phyloP scores from a whole-genome alignment of 2,113 vertebrate species.

The Apteryx owenii region DNA sequence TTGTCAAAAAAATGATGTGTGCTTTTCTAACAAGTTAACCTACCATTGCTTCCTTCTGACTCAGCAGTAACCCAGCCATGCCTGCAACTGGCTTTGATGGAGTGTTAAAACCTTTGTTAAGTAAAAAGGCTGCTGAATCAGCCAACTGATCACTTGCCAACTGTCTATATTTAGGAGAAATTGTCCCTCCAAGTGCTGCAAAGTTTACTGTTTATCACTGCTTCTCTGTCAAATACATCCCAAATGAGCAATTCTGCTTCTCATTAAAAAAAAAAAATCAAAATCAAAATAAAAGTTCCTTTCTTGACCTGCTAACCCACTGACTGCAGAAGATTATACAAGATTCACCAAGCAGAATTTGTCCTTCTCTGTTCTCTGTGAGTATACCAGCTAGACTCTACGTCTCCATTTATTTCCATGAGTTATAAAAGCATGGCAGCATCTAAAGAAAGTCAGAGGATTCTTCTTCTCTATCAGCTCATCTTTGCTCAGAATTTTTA shows the following conservation, averaged over 20 bases:
- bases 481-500: neutral
- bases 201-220: neutral
- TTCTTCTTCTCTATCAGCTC: neutral
- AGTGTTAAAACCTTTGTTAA: neutral
- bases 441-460: neutral
- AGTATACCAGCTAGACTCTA: neutral
- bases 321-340: neutral
- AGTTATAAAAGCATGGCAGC: neutral
- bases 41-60: neutral
- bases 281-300: neutral
- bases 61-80: neutral
- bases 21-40: neutral
- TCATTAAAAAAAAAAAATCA: neutral
- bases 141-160: neutral
- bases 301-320: neutral
- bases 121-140: slow-evolving; percentile 20
- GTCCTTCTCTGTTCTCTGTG: neutral
- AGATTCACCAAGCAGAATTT: neutral
- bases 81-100: slow-evolving; percentile 16
- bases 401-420: neutral
- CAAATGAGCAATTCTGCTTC: neutral
- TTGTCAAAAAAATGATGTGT: neutral
- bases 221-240: neutral
- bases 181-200: neutral
- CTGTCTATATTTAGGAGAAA: slow-evolving; percentile 10